A percentile compares a stretch with the other conserved stretches of the same genome.
Conservation (phyloP, 2,797 vertebrate genomes). For the Cirrhinus molitorella region DNA sequence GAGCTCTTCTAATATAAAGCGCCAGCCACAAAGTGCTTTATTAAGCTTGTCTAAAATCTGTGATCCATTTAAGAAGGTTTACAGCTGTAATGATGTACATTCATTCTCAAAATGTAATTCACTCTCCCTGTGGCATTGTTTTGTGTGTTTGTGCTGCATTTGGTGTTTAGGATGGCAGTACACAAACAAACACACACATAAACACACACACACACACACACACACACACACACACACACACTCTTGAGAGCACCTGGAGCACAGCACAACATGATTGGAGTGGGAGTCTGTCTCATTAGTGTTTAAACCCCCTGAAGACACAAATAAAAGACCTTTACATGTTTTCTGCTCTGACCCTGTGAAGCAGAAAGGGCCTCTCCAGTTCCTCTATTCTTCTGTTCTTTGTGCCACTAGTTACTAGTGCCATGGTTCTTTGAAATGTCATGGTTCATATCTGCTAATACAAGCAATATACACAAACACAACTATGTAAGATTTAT, state of each 20-base stretch:
- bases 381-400: background rate
- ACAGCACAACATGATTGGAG: conserved; percentile 8
- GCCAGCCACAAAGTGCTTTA: background rate
- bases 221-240: conserved; percentile 1
- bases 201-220: background rate
- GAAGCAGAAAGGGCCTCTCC: conserved; percentile 9
- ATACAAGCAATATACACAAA: no score
- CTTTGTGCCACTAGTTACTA: background rate
- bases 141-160: conserved; percentile 6
- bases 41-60: background rate
- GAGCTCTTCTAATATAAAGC: background rate
- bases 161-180: background rate
- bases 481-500: no score
- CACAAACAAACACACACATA: background rate
- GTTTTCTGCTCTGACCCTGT: conserved; percentile 17
- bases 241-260: conserved; percentile 20
- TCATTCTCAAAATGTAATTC: conserved; percentile 17
- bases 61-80: background rate
- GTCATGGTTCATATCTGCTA: no score
- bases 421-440: no score
- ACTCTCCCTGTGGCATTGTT: conserved; percentile 18
- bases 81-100: background rate
- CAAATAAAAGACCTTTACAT: conserved; percentile 36
- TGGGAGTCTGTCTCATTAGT: conserved; percentile 38
- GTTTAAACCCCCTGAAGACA: conserved; percentile 22